phyloP scores from a whole-genome alignment of 2,888 invertebrate species.

The Lobophora halterata region DNA sequence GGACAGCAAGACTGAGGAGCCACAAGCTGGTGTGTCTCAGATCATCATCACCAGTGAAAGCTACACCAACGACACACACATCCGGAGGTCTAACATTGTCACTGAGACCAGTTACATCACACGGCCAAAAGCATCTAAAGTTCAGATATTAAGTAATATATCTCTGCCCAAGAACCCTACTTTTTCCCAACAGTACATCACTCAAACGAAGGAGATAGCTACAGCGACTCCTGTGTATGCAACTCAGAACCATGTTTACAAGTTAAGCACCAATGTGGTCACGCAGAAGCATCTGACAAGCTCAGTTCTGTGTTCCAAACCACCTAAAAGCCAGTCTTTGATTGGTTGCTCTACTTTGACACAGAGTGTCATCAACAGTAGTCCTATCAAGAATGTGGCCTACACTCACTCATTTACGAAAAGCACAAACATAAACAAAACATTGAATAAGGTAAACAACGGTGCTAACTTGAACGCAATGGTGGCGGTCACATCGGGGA shows the following conservation, averaged over 20 bases:
- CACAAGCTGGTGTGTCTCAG: conserved; percentile 66
- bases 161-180: conserved; percentile 68
- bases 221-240: conserved; percentile 62
- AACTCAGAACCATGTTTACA: conserved; percentile 70
- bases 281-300: conserved; percentile 64
- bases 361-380: conserved; percentile 61
- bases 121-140: conserved; percentile 68
- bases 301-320: conserved; percentile 66
- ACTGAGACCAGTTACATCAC: conserved; percentile 65
- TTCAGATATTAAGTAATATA: conserved; percentile 76
- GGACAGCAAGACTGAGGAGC: conserved; percentile 61
- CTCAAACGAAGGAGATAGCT: conserved; percentile 60
- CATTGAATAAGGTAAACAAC: conserved; percentile 68
- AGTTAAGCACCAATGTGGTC: conserved; percentile 62
- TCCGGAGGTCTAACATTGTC: conserved; percentile 64
- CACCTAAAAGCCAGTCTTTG: conserved; percentile 65
- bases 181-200: conserved; percentile 64
- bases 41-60: conserved; percentile 74
- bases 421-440: conserved; percentile 66
- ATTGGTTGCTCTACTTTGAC: conserved; percentile 64
- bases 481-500: conserved; percentile 65
- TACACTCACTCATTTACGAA: conserved; percentile 70
- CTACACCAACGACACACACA: conserved; percentile 57
- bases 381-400: conserved; percentile 67
- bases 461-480: conserved; percentile 74